These are phyloP conservation scores for Acomys russatus DNA, from an alignment of 2,797 vertebrate genomes.

Conservation along the genomic window DNA sequence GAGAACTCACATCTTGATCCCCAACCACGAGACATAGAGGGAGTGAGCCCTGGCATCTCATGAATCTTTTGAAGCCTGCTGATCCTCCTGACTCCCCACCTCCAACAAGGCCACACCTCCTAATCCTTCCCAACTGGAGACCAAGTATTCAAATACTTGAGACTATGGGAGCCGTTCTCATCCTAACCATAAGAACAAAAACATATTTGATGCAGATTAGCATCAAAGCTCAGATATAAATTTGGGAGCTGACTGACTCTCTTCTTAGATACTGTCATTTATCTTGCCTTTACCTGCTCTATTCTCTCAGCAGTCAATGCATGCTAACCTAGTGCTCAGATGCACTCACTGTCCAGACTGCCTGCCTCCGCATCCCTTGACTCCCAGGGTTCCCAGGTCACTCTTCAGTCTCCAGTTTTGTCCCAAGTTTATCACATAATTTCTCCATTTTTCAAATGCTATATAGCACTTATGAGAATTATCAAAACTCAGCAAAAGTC, in stretches of 20 bases:
- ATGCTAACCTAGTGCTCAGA: neutral
- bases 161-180: neutral
- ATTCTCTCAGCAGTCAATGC: neutral
- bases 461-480: neutral
- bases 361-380: neutral
- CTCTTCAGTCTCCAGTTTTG: neutral
- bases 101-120: neutral
- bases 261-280: conserved; percentile 1
- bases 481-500: conserved; percentile 12
- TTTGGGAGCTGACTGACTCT: neutral
- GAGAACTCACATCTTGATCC: neutral
- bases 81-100: neutral
- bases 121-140: neutral
- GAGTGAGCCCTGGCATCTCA: neutral
- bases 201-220: neutral
- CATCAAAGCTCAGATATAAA: conserved; percentile 13
- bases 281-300: neutral
- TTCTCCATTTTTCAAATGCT: neutral
- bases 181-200: neutral
- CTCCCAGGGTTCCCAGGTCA: neutral
- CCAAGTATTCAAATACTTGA: neutral
- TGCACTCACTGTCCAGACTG: neutral
- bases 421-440: neutral
- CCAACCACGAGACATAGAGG: neutral
- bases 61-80: neutral